Conservation (phyloP, 2,113 vertebrate genomes). For the Typhlomys cinereus region DNA sequence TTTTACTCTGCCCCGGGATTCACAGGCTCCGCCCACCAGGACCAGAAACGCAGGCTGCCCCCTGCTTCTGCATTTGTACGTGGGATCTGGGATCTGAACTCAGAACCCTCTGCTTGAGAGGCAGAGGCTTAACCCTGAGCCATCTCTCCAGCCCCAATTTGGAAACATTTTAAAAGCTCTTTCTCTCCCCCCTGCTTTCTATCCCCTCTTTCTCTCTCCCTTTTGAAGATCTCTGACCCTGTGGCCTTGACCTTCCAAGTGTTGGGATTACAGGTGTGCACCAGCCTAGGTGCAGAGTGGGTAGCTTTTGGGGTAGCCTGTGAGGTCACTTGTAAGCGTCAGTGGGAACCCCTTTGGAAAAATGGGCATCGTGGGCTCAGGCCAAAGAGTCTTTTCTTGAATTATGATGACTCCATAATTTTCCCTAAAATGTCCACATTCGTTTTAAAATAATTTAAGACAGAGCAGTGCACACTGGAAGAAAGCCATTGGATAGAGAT, state of each 20-base stretch:
- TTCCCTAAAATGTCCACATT: neutral
- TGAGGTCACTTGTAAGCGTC: neutral
- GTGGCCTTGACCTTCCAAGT: neutral
- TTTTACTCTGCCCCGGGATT: too few species aligned
- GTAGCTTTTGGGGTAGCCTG: neutral
- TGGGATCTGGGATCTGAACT: too few species aligned
- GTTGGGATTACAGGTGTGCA: neutral
- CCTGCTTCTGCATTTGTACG: too few species aligned
- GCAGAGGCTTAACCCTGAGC: too few species aligned
- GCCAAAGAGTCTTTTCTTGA: neutral
- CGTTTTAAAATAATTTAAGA: neutral
- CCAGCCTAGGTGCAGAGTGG: neutral
- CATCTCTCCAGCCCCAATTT: too few species aligned
- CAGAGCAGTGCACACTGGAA: conserved; percentile 2
- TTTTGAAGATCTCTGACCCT: neutral
- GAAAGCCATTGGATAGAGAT: conserved; percentile 21
- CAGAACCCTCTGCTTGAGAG: too few species aligned
- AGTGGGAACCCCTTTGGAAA: neutral
- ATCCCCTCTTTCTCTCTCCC: neutral
- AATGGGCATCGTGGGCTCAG: neutral
- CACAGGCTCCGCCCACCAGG: too few species aligned
- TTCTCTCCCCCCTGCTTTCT: neutral
- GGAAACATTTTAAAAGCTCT: too few species aligned
- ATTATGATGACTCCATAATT: neutral
- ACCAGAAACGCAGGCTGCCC: too few species aligned